phyloP scores from a whole-genome alignment of 2,113 vertebrate species.

The Alosa alosa region DNA sequence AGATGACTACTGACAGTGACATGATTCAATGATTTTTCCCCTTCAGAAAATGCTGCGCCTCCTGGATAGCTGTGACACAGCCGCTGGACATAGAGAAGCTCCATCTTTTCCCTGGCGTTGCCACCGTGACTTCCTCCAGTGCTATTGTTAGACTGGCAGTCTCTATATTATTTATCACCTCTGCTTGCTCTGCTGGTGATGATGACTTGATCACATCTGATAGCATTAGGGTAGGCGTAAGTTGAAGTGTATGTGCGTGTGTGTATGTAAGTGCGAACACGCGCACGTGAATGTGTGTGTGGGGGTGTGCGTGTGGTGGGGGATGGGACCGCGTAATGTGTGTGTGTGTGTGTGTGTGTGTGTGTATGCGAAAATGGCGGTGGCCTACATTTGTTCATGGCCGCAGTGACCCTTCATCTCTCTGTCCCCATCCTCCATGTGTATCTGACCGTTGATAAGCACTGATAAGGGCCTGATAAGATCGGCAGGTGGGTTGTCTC shows the following conservation, averaged over 20 bases:
- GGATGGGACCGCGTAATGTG: neutral
- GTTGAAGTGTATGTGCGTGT: conserved; percentile 21
- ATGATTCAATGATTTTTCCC: neutral
- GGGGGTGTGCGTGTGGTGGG: conserved; percentile 16
- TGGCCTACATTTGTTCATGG: neutral
- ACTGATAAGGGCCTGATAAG: conserved; percentile 33
- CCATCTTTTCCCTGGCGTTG: neutral
- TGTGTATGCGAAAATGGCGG: neutral
- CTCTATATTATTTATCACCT: conserved; percentile 9
- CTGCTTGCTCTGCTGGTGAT: neutral
- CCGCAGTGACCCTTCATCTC: conserved; percentile 6
- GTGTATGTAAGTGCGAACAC: conserved; percentile 27
- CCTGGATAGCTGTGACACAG: neutral
- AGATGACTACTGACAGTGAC: neutral
- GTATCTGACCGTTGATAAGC: neutral
- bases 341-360: neutral
- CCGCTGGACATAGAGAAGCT: neutral
- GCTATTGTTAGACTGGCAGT: conserved; percentile 9
- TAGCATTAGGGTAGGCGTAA: neutral
- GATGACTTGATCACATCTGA: conserved; percentile 17
- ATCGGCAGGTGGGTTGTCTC: neutral
- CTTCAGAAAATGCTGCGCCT: neutral
- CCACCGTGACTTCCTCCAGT: neutral
- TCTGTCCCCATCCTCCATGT: neutral
- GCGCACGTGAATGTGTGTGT: conserved; percentile 40